Evolutionary conservation across 2,113 vertebrate species (phyloP), one percentile per base, ranked within the genome.

Genomic region (Amblyornis subalaris): DNA sequence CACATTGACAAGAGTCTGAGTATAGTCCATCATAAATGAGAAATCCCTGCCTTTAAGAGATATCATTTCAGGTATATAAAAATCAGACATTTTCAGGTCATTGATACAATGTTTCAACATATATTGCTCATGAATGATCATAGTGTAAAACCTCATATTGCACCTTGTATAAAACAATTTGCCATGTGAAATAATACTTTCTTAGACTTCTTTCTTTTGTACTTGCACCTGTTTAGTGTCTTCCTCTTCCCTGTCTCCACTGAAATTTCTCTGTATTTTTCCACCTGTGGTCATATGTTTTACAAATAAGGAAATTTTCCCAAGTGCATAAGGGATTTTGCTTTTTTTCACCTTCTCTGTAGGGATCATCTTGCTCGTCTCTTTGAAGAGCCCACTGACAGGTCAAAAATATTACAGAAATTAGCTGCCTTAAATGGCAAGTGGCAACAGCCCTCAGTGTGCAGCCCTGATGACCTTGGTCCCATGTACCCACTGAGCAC

Each of bases 331-430:
- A 57, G 2, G 1, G 7, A 14, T 50, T 79, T 73, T 79, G 1
- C 0, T 0, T 38, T 55, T 48, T 82, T 61, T 76, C 0, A 0
- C 10, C 24, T 64, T 65, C 10, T 65, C 24, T 44, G 13, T 44
- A 61, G 40, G 31, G 50, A 26, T 12, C 50, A 38, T 77, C 8
- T 50, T 53, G 2, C n/a, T 76, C 12, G 48, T 61, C 10, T 64
- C 33, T 44, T 80, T 48, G 44, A 64, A 61, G 12, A 72, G 3
- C 9, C 12, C 0, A 2, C 14, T 60, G 44, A 20, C 3, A 15
- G 10, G 48, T 12, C 11, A 69, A 60, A 71, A 62, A 25, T 57
- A 9, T 14, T 50, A 15, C n/a, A 84, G 58, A 77, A 84, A 77
- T 25, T 13, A 19, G 1, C 22, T 70, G 8, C 9, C 20, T 35